Evolutionary conservation across 2,888 invertebrate species (phyloP), one percentile per base, ranked within the genome.

Genomic region (Clistopyga incitator): DNA sequence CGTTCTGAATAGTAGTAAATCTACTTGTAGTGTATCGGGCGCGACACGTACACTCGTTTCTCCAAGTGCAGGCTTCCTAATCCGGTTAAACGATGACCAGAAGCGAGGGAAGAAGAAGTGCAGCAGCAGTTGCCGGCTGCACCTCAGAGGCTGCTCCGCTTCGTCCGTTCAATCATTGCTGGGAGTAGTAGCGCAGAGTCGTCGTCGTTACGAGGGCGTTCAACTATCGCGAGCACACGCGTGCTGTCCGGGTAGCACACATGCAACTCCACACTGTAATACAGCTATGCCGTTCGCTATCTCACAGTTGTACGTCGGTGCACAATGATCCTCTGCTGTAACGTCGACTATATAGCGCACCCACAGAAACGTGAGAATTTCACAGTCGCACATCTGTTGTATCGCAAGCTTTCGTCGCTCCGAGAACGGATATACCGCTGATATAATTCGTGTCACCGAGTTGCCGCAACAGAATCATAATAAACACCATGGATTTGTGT

Each of bases 61-160:
- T 89, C 85, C 87, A 84, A 89, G 88, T 89, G 77, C 68, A 78
- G 92, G 92, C 92, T 92, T 92, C 92, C 90, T 92, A 92, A 92
- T 92, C 92, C 91, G 89, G 89, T 91, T 92, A 90, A 91, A 89
- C 85, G 89, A 89, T 86, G 88, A 84, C 72, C 82, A 77, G 71
- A 47, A 78, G 38, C 52, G 34, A 68, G 77, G 38, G 29, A 64
- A 25, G 56, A 18, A 65, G 82, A 78, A 50, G 23, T 29, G 75
- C 59, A 56, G 59, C 85, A 85, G 88, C 10, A 88, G 89, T 90
- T 47, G 47, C 25, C 45, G 25, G 56, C 56, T 42, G 75, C 89
- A 89, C 90, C 90, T 90, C 86, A 88, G 89, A 88, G 90, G 89
- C 90, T 91, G 89, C 88, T 85, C 77, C 84, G 87, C 80, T 83